Percentiles rank a stretch among this genome's conserved stretches.
Evolutionary conservation across 35 echinoderm and acorn worm species (phyloP).

Genomic region (Diadema setosum): DNA sequence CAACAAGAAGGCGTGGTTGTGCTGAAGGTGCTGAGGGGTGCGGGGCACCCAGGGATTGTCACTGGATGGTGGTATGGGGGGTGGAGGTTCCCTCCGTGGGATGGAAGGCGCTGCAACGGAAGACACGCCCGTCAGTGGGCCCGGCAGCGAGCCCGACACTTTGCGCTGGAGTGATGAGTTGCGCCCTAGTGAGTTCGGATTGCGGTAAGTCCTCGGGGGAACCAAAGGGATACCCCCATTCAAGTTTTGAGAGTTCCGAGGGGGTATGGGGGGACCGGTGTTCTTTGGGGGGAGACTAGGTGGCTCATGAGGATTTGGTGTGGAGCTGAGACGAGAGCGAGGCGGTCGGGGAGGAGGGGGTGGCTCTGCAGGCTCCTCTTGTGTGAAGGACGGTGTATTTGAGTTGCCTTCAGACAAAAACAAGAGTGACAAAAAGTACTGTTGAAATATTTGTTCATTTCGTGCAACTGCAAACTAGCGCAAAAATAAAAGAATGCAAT

Average conservation of each 20-base stretch:
- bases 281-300: conserved; percentile 69
- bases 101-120: neutral
- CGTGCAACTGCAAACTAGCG: neutral
- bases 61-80: conserved; percentile 37
- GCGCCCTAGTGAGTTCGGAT: neutral
- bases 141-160: neutral
- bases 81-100: neutral
- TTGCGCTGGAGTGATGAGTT: conserved; percentile 38
- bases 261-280: conserved; percentile 56
- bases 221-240: conserved; percentile 42
- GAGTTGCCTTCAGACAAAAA: neutral
- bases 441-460: neutral
- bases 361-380: conserved; percentile 6
- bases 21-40: conserved; percentile 5
- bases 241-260: neutral
- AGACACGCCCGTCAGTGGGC: neutral
- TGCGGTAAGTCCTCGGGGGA: conserved; percentile 68
- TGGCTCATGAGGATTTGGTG: neutral
- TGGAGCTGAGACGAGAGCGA: conserved; percentile 22
- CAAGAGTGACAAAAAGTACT: neutral
- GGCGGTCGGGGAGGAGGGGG: conserved; percentile 60
- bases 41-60: conserved; percentile 28
- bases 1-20: neutral
- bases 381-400: neutral
- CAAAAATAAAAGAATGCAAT: too few species aligned